Evolutionary conservation across 92 coral and sea anemone genomes (phyloP), one percentile per base, ranked within the genome.

Genomic region (Siderastrea radians): DNA sequence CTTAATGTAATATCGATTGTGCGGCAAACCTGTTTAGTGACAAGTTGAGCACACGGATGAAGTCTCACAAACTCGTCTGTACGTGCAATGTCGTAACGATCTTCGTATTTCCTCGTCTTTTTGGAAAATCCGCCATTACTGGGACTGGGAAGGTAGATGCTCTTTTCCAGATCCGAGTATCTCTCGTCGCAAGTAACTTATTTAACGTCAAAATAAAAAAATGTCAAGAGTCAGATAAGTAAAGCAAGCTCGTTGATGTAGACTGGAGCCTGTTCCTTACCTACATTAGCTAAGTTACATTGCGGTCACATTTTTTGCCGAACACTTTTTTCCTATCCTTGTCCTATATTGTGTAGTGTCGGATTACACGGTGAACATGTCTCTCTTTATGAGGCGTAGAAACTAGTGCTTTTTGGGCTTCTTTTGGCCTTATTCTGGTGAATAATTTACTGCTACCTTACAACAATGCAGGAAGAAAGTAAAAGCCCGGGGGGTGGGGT

Each of bases 31-130:
- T 90, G 96, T 43, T 82, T 88, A 19, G 61, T 45, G 55, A 86
- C 84, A 8, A 93, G 84, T 10, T 81, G 75, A 38, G 93, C 88
- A 74, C 93, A 93, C 4, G 93, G 96, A 57, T 93, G 96, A 57
- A 93, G 65, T 7, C 87, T 92, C 13, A 80, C 74, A 75, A 93
- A 81, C 74, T 76, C 81, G 1, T 85, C 80, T 45, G 76, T 86
- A 54, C 53, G 26, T 66, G 38, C 12, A 12, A 44, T 74, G 75
- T 48, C 77, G 52, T 66, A 8, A 1, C 26, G 19, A 26, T 69
- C 6, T 2, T 74, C 81, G 26, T 55, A 73, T 19, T 3, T 49
- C 46, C 5, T 16, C 6, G 77, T 73, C n/a, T 73, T 38, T 19
- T 51, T 13, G 50, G 77, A 73, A 73, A 73, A 43, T 58, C 14